Conservation (phyloP, 1,140 invertebrate species). For the Tachypleus tridentatus region DNA sequence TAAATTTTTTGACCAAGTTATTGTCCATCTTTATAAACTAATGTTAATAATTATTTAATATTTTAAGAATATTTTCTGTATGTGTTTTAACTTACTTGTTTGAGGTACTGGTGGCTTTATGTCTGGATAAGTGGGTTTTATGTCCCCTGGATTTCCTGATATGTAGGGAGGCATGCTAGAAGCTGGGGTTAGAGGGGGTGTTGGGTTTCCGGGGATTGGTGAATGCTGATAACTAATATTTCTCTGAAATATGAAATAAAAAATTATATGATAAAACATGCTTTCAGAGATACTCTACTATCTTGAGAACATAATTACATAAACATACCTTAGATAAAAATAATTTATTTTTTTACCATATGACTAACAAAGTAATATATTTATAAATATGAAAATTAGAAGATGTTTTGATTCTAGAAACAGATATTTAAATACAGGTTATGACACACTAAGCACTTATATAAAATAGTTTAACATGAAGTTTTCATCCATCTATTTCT, state of each 20-base stretch:
- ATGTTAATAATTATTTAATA: slow-evolving; percentile 19
- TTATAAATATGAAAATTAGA: background rate
- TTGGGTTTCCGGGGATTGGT: slow-evolving; percentile 90
- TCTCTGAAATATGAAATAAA: slow-evolving; percentile 13
- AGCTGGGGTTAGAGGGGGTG: slow-evolving; percentile 74
- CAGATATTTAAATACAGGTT: no score
- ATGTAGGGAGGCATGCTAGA: slow-evolving; percentile 80
- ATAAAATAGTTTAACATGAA: no score
- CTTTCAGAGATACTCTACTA: background rate
- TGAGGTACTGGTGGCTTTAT: slow-evolving; percentile 46
- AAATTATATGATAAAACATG: slow-evolving; percentile 6
- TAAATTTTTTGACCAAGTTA: no score
- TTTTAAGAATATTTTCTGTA: no score
- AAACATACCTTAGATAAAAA: background rate
- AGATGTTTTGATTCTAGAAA: no score
- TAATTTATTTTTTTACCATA: slow-evolving; percentile 1
- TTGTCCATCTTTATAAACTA: background rate
- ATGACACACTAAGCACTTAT: no score
- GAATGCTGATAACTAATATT: slow-evolving; percentile 66
- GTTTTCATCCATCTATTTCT: no score
- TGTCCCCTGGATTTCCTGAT: slow-evolving; percentile 63
- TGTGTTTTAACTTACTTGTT: no score
- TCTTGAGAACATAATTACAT: no score
- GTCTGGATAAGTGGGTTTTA: slow-evolving; percentile 68
- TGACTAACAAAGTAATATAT: background rate